Conservation (phyloP, 2,888 invertebrate genomes). For the Eudasyphora cyanicolor region DNA sequence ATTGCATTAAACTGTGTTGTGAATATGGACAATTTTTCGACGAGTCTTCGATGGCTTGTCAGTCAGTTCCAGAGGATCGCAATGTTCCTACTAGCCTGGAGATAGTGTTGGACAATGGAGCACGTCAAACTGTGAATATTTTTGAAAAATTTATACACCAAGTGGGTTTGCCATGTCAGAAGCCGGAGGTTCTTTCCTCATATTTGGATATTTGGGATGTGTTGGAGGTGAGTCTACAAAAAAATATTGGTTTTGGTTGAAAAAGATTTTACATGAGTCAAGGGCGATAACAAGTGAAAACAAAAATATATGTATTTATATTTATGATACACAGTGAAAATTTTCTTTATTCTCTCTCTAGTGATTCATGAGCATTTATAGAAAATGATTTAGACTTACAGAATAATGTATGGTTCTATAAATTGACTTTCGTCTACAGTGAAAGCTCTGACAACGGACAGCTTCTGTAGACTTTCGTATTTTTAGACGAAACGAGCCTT, state of each 20-base stretch:
- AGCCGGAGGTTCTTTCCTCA: slow-evolving; percentile 71
- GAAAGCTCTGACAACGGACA: no score
- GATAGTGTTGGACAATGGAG: slow-evolving; percentile 3
- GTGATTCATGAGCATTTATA: no score
- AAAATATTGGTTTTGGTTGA: neutral
- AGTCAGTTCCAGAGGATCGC: neutral
- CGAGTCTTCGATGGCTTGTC: neutral
- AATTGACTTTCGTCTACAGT: no score
- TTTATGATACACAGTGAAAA: no score
- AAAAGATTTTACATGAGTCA: no score
- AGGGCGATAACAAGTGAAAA: no score
- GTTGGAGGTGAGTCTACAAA: slow-evolving; percentile 69
- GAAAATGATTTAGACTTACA: no score
- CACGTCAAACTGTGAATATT: neutral
- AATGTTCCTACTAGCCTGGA: neutral
- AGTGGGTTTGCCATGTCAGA: slow-evolving; percentile 64
- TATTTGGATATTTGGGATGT: slow-evolving; percentile 69
- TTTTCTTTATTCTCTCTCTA: no score
- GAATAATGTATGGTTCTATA: no score
- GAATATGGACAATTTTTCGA: slow-evolving; percentile 21
- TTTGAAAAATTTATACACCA: neutral
- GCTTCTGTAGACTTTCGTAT: no score
- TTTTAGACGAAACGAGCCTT: no score
- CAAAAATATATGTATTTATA: no score
- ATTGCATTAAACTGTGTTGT: slow-evolving; percentile 71